phyloP scores from a whole-genome alignment of 2,888 invertebrate species.

The Erannis defoliaria region DNA sequence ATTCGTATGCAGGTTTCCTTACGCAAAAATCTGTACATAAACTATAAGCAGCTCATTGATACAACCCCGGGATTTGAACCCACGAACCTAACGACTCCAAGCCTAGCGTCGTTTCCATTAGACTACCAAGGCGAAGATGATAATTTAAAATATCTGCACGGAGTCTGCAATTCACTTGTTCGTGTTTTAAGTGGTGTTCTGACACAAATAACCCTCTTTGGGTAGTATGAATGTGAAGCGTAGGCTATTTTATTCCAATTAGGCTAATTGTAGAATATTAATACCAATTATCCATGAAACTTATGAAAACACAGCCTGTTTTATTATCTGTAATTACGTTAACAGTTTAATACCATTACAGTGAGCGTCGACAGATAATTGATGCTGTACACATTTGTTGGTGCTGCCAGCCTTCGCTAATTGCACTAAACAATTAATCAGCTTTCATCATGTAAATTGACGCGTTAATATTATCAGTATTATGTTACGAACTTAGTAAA shows the following conservation, averaged over 20 bases:
- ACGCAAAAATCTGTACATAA: no score
- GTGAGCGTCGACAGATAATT: conserved; percentile 12
- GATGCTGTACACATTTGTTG: conserved; percentile 12
- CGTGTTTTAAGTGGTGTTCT: no score
- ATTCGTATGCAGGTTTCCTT: no score
- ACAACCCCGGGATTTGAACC: no score
- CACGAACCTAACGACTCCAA: no score
- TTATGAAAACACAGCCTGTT: neutral
- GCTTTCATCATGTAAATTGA: conserved; percentile 14
- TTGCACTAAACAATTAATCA: conserved; percentile 16
- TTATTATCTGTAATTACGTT: conserved; percentile 6
- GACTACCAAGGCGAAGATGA: no score
- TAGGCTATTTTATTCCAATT: no score
- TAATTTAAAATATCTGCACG: no score
- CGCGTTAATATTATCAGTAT: conserved; percentile 14
- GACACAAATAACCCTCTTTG: neutral
- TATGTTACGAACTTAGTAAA: neutral
- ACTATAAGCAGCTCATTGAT: no score
- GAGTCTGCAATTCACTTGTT: no score
- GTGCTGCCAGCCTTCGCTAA: conserved; percentile 4
- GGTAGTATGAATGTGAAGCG: no score
- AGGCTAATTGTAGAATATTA: neutral
- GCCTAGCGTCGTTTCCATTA: no score
- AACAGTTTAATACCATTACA: conserved; percentile 13
- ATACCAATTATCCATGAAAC: neutral